A percentile compares a stretch with the other conserved stretches of the same genome.
These are phyloP conservation scores for Glaucidium brasilianum DNA, from an alignment of 2,113 vertebrate species.

Conservation along the genomic window DNA sequence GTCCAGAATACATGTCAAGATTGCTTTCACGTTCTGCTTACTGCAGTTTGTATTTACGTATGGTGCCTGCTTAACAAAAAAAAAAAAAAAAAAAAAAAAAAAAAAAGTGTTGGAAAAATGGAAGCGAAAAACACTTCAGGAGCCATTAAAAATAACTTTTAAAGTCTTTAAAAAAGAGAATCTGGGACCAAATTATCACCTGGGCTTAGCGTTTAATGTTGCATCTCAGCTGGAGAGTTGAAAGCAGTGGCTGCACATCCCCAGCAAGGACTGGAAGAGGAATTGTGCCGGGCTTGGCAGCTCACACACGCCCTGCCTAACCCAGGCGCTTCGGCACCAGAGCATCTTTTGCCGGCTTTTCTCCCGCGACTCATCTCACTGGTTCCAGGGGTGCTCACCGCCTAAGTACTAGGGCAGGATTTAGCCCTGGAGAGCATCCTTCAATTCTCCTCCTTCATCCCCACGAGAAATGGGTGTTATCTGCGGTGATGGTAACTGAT, in stretches of 20 bases:
- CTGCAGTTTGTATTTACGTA: slow-evolving; percentile 4
- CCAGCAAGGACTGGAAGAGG: slow-evolving; percentile 35
- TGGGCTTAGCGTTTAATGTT: neutral
- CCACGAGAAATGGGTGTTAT: neutral
- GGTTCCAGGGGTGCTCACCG: neutral
- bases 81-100: neutral
- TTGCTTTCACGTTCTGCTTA: slow-evolving; percentile 32
- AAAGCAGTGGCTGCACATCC: slow-evolving; percentile 49
- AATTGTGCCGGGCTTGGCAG: slow-evolving; percentile 39
- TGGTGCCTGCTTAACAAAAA: neutral
- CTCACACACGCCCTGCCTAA: neutral
- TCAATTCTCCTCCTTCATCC: neutral
- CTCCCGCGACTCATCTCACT: neutral
- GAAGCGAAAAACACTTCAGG: slow-evolving; percentile 36
- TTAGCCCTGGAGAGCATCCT: neutral
- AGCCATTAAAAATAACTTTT: slow-evolving; percentile 48
- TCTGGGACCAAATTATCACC: slow-evolving; percentile 21
- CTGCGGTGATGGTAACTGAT: neutral
- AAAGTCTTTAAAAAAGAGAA: slow-evolving; percentile 42
- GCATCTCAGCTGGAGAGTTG: slow-evolving; percentile 28
- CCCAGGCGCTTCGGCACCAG: neutral
- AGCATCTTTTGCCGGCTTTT: neutral
- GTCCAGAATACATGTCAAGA: slow-evolving; percentile 10
- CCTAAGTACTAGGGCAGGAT: neutral
- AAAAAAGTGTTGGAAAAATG: neutral